Evolutionary conservation across 1,140 invertebrate species (phyloP).

Genomic region (Ridgeia piscesae): DNA sequence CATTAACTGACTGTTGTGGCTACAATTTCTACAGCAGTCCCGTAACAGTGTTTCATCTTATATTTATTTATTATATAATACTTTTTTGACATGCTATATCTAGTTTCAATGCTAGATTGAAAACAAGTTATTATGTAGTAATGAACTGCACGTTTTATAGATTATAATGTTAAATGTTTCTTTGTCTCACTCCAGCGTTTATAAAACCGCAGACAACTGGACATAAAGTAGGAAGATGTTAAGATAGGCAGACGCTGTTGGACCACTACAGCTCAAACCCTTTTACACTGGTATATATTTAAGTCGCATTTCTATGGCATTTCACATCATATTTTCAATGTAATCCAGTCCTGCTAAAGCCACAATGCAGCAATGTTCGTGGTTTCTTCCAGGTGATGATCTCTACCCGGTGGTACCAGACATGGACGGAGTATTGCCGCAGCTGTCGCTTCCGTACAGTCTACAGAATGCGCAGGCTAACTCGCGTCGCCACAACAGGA

Average conservation of each 20-base stretch:
- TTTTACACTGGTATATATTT: not conserved
- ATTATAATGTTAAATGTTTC: too few relatives aligned
- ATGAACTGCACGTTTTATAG: too few relatives aligned
- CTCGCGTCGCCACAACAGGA: not conserved
- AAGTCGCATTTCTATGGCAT: not conserved
- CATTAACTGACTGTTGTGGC: too few relatives aligned
- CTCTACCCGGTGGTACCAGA: not conserved
- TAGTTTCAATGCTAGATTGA: too few relatives aligned
- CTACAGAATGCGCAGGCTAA: not conserved
- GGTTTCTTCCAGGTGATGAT: not conserved
- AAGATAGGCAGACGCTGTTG: not conserved
- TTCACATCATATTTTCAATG: not conserved
- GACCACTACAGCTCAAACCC: not conserved
- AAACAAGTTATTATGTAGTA: too few relatives aligned
- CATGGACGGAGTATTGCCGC: not conserved
- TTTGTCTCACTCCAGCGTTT: not conserved
- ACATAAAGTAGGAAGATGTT: not conserved
- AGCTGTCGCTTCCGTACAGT: not conserved
- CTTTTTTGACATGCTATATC: too few relatives aligned
- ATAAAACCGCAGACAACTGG: not conserved
- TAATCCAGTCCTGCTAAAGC: not conserved
- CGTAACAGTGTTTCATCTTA: too few relatives aligned
- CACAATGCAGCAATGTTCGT: not conserved
- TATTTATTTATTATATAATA: too few relatives aligned
- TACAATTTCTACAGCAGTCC: too few relatives aligned